Evolutionary conservation across 1,140 invertebrate species (phyloP).

Genomic region (Andricus grossulariae): DNA sequence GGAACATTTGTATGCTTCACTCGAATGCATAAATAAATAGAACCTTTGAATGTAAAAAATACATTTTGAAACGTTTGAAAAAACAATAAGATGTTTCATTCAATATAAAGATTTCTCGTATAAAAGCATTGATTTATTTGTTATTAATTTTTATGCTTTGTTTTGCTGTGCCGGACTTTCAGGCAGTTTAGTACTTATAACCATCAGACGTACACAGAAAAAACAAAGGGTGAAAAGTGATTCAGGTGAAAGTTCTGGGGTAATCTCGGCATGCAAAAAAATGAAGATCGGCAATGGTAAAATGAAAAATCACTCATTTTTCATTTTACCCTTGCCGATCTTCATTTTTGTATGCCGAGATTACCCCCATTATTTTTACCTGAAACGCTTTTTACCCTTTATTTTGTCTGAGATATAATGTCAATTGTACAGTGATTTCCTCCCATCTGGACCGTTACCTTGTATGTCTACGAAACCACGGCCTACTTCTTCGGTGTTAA

Average conservation of each 20-base stretch:
- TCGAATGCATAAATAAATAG: not conserved
- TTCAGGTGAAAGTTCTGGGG: too few relatives aligned
- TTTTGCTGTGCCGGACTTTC: not conserved
- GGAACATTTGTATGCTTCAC: not conserved
- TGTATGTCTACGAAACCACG: conserved; percentile 44
- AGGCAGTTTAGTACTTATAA: not conserved
- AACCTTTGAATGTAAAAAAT: not conserved
- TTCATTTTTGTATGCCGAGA: too few relatives aligned
- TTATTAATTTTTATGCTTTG: too few relatives aligned
- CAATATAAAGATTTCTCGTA: too few relatives aligned
- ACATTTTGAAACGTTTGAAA: not conserved
- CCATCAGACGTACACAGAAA: not conserved
- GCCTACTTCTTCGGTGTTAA: conserved; percentile 51
- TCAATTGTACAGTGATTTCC: not conserved
- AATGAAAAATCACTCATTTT: too few relatives aligned
- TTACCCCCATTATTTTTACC: too few relatives aligned
- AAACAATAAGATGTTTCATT: too few relatives aligned
- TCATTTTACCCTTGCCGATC: too few relatives aligned
- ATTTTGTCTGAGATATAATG: not conserved
- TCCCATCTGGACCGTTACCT: conserved; percentile 1
- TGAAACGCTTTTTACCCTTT: not conserved
- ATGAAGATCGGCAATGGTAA: too few relatives aligned
- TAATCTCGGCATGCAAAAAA: too few relatives aligned
- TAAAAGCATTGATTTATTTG: too few relatives aligned
- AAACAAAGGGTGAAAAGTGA: too few relatives aligned